These are phyloP conservation scores for Caenorhabditis sp. DNA, from an alignment of 2,888 invertebrate species.

Conservation along the genomic window DNA sequence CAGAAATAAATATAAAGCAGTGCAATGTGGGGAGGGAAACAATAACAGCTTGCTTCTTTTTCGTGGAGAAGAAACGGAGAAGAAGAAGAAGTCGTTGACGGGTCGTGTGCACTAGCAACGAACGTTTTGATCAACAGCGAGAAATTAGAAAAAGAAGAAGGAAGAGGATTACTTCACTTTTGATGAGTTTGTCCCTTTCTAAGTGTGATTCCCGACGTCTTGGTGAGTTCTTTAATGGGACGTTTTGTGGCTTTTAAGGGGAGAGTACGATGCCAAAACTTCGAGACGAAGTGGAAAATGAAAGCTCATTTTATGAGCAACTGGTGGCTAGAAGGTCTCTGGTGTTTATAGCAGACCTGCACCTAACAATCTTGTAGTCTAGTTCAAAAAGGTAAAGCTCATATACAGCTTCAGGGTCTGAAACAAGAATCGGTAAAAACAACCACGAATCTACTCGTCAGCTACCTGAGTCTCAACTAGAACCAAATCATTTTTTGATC, in stretches of 20 bases:
- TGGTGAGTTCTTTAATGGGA: background rate
- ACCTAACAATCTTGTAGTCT: too few species aligned
- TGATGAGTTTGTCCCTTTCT: constrained; percentile 21
- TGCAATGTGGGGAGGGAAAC: constrained; percentile 16
- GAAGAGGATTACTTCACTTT: constrained; percentile 27
- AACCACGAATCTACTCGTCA: too few species aligned
- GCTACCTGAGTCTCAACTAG: too few species aligned
- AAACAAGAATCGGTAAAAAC: too few species aligned
- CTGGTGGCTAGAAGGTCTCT: too few species aligned
- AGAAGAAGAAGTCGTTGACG: constrained; percentile 19
- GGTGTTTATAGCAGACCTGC: too few species aligned
- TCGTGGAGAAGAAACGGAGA: background rate
- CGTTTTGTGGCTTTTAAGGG: background rate
- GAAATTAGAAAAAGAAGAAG: constrained; percentile 1
- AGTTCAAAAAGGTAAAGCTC: too few species aligned
- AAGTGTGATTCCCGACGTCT: background rate
- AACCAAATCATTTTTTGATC: background rate
- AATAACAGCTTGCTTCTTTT: constrained; percentile 43
- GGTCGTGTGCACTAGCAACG: constrained; percentile 36
- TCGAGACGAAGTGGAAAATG: background rate
- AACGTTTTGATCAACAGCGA: constrained; percentile 33
- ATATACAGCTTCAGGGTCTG: too few species aligned
- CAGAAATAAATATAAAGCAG: constrained; percentile 3
- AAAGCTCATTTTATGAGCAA: too few species aligned
- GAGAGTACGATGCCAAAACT: background rate